phyloP scores from a whole-genome alignment of 1,140 invertebrate species.

The Diorhabda sublineata region DNA sequence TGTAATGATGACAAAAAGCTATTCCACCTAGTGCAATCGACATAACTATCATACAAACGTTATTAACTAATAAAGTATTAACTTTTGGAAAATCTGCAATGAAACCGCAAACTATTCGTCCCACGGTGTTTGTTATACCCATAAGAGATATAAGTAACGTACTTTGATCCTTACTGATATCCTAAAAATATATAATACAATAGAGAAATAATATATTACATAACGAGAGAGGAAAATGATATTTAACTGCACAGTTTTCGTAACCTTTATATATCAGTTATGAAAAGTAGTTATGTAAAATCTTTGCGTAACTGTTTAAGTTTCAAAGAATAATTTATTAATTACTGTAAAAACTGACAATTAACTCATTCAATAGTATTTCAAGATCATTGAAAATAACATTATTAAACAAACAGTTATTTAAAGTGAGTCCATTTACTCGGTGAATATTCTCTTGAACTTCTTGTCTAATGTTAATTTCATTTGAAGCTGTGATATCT shows the following conservation, averaged over 20 bases:
- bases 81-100: slow-evolving; percentile 82
- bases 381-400: not conserved
- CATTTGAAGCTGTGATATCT: too few species aligned
- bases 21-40: slow-evolving; percentile 80
- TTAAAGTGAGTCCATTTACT: too few species aligned
- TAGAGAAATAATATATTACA: not conserved
- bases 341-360: too few species aligned
- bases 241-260: not conserved
- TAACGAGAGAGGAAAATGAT: not conserved
- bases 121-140: slow-evolving; percentile 91
- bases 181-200: slow-evolving; percentile 50
- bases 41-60: slow-evolving; percentile 85
- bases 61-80: slow-evolving; percentile 89
- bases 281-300: not conserved
- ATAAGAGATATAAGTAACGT: slow-evolving; percentile 90
- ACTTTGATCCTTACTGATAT: slow-evolving; percentile 69
- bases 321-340: too few species aligned
- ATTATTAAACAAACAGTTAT: too few species aligned
- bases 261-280: too few species aligned
- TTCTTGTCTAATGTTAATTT: too few species aligned
- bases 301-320: not conserved
- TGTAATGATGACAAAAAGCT: slow-evolving; percentile 80
- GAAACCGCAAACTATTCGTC: slow-evolving; percentile 82
- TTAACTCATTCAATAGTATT: not conserved
- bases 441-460: too few species aligned